Conservation (phyloP, 2,797 vertebrate genomes). For the Catamblyrhynchus diadema region DNA sequence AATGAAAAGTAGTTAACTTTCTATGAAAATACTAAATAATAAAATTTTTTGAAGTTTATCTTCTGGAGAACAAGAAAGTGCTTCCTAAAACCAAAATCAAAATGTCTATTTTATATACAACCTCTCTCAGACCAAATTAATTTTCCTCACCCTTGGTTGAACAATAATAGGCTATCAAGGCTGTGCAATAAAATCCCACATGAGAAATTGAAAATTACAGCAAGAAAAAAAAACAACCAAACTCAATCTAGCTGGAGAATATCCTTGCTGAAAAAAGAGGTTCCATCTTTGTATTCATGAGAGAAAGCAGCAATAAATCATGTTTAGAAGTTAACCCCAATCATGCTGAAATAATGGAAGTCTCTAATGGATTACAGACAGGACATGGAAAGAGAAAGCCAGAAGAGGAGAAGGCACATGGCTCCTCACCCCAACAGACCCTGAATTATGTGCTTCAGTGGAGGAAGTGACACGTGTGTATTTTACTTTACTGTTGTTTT, state of each 20-base stretch:
- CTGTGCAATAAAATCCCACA: background rate
- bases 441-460: background rate
- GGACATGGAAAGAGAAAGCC: background rate
- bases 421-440: background rate
- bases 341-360: slow-evolving; percentile 5
- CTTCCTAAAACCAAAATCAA: background rate
- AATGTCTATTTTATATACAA: background rate
- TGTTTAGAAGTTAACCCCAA: background rate
- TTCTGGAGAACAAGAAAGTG: background rate
- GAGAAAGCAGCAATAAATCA: background rate
- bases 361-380: background rate
- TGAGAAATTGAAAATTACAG: background rate
- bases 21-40: background rate
- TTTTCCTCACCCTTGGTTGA: background rate
- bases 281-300: background rate
- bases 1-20: background rate
- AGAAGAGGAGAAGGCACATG: background rate
- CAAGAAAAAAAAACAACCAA: background rate
- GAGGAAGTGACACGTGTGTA: background rate
- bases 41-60: background rate
- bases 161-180: background rate
- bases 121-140: background rate
- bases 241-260: background rate
- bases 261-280: background rate
- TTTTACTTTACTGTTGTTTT: background rate